phyloP scores from a whole-genome alignment of 2,113 vertebrate species.

The Microcebus murinus region DNA sequence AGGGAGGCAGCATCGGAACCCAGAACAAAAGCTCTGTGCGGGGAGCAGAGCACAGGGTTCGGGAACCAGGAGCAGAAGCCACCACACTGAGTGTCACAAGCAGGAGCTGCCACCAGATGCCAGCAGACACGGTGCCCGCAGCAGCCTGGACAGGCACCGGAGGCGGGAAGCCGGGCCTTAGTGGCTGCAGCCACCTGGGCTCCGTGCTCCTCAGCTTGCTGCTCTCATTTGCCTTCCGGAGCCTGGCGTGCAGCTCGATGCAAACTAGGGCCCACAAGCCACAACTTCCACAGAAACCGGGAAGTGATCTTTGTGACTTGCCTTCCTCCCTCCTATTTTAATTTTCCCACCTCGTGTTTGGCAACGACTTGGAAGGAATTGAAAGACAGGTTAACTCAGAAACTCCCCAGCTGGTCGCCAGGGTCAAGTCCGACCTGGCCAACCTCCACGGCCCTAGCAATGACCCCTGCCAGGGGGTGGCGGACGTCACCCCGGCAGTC shows the following conservation, averaged over 20 bases:
- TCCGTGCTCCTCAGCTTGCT: neutral
- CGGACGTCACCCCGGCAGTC: neutral
- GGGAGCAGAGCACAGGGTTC: neutral
- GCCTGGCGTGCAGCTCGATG: rapidly evolving
- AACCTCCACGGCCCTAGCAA: too few relatives aligned
- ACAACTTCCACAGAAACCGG: neutral
- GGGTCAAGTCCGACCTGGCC: neutral
- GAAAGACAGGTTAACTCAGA: neutral
- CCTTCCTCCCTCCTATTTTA: neutral
- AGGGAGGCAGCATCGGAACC: neutral
- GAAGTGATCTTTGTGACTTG: neutral
- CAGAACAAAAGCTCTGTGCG: neutral
- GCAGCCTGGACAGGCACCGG: neutral
- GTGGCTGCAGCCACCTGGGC: neutral
- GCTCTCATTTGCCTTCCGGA: neutral
- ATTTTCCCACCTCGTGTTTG: neutral
- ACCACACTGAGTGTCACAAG: neutral
- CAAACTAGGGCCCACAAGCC: neutral
- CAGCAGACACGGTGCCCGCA: neutral
- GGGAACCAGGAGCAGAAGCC: neutral
- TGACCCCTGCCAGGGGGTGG: too few relatives aligned
- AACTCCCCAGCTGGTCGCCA: neutral
- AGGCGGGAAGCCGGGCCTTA: neutral
- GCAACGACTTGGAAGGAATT: neutral
- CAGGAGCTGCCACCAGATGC: too few relatives aligned